phyloP scores from a whole-genome alignment of 2,113 vertebrate species.

The Bostrychus sinensis region DNA sequence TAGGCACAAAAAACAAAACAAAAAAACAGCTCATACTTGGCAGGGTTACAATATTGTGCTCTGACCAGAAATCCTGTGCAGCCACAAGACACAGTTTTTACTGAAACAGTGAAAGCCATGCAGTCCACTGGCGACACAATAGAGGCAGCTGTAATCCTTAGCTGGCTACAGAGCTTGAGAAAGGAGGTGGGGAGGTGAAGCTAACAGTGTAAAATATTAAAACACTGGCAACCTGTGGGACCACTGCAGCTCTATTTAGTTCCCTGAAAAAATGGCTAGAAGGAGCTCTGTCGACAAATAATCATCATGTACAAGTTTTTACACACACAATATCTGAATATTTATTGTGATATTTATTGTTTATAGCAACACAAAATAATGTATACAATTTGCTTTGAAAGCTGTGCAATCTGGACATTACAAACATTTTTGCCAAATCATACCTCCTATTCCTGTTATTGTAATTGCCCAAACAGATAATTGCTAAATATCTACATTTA shows the following conservation, averaged over 20 bases:
- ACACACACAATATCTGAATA: too few species aligned
- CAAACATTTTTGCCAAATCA: too few species aligned
- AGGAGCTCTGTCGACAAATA: not conserved
- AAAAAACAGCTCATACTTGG: constrained; percentile 46
- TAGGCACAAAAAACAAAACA: constrained; percentile 41
- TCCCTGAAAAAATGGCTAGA: too few species aligned
- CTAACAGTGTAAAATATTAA: constrained; percentile 54
- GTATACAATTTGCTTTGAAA: too few species aligned
- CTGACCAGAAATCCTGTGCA: constrained; percentile 59
- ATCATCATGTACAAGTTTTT: too few species aligned
- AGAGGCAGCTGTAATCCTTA: constrained; percentile 60
- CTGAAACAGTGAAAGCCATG: constrained; percentile 41
- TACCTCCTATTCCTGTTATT: too few species aligned
- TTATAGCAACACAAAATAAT: too few species aligned
- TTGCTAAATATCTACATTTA: too few species aligned
- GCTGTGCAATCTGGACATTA: too few species aligned
- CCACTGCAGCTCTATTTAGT: constrained; percentile 22
- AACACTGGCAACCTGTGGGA: constrained; percentile 1
- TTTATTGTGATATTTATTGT: too few species aligned
- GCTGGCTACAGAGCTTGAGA: constrained; percentile 39
- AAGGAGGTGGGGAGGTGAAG: constrained; percentile 1
- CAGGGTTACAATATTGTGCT: constrained; percentile 48
- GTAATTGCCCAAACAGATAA: too few species aligned
- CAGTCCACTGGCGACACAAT: constrained; percentile 61
- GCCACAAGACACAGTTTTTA: constrained; percentile 52